Conservation (phyloP, 2,888 invertebrate genomes). For the Dolomedes plantarius region DNA sequence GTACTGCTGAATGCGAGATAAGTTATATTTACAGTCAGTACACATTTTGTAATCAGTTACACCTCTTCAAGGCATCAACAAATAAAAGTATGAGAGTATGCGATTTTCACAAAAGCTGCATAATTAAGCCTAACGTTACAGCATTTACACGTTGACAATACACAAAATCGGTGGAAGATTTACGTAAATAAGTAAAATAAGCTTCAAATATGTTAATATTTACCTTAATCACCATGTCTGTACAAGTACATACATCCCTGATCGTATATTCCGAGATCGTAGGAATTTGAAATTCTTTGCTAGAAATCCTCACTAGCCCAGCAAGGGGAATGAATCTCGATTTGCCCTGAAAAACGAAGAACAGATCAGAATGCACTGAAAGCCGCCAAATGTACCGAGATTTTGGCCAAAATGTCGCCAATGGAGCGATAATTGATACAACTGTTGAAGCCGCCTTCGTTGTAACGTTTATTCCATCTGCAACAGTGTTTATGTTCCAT, state of each 20-base stretch:
- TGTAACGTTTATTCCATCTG: no score
- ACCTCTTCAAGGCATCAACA: background rate
- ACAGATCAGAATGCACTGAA: background rate
- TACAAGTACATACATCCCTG: background rate
- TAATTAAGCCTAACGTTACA: slow-evolving; percentile 64
- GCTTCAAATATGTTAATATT: background rate
- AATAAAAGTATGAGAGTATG: background rate
- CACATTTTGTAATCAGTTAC: no score
- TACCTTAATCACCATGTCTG: background rate
- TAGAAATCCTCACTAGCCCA: background rate
- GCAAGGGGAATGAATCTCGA: background rate
- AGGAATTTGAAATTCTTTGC: background rate
- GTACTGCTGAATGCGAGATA: no score
- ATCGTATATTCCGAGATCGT: background rate
- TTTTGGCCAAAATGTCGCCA: background rate
- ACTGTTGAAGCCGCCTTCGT: no score
- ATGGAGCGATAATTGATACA: background rate
- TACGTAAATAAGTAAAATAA: background rate
- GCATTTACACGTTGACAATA: slow-evolving; percentile 63
- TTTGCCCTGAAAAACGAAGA: background rate
- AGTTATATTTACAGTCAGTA: no score
- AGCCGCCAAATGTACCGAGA: background rate
- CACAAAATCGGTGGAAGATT: background rate
- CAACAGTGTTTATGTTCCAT: no score
- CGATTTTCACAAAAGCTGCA: background rate